A percentile compares a stretch with the other conserved stretches of the same genome.
Conservation (phyloP, 2,797 vertebrate genomes). For the Borostomias antarcticus region DNA sequence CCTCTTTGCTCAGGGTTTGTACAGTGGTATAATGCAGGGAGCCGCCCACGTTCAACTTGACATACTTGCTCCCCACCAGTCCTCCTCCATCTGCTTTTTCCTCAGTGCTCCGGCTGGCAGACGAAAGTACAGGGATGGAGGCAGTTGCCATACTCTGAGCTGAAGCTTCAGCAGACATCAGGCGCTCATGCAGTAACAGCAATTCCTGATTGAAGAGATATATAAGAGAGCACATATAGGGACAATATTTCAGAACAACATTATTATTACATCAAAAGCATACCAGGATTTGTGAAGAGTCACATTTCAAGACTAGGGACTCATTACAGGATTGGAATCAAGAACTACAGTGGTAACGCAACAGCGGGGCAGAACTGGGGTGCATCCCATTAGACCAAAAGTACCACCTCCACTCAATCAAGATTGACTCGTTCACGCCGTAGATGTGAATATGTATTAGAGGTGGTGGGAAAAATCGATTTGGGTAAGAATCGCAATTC, state of each 20-base stretch:
- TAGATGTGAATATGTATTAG: too few relatives aligned
- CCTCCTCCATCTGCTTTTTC: constrained; percentile 53
- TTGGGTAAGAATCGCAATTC: too few relatives aligned
- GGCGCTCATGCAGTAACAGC: constrained; percentile 47
- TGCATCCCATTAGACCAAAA: too few relatives aligned
- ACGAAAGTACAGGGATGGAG: constrained; percentile 52
- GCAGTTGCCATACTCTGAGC: constrained; percentile 69
- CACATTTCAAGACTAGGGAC: too few relatives aligned
- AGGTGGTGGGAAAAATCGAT: too few relatives aligned
- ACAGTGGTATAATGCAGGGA: constrained; percentile 89
- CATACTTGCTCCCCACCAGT: constrained; percentile 84
- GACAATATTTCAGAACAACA: neutral
- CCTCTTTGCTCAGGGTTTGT: constrained; percentile 88
- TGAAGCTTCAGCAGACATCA: constrained; percentile 84
- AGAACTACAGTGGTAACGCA: too few relatives aligned
- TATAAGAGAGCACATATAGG: constrained; percentile 28
- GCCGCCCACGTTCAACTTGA: constrained; percentile 90
- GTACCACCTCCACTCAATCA: too few relatives aligned
- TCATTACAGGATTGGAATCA: too few relatives aligned
- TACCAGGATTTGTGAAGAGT: too few relatives aligned
- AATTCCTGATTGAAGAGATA: constrained; percentile 49
- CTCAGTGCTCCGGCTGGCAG: constrained; percentile 61
- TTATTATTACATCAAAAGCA: too few relatives aligned
- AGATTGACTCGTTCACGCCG: too few relatives aligned
- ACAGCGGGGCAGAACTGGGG: too few relatives aligned